Evolutionary conservation across 2,797 vertebrate species (phyloP).

Genomic region (Chrysocyon brachyurus): DNA sequence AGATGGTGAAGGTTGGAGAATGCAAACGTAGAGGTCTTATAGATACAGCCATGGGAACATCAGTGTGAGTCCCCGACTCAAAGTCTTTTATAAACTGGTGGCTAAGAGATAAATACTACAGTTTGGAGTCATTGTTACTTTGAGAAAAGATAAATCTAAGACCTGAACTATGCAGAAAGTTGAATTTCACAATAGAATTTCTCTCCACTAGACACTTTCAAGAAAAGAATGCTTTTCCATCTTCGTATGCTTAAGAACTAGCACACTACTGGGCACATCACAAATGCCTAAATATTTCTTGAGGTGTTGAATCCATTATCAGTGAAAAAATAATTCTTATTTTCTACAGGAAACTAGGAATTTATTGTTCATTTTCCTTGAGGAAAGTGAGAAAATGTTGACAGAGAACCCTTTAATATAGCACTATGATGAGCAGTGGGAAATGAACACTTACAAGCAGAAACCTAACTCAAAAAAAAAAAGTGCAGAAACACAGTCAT

Average conservation of each 20-base stretch:
- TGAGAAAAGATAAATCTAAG: background rate
- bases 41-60: background rate
- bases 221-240: background rate
- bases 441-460: constrained; percentile 1
- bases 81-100: background rate
- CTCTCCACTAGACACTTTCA: background rate
- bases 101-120: background rate
- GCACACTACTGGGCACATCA: background rate
- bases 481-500: background rate
- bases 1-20: background rate
- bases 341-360: background rate
- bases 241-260: background rate
- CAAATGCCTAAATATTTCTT: background rate
- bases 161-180: background rate
- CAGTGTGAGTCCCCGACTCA: background rate
- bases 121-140: background rate
- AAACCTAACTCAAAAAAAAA: background rate
- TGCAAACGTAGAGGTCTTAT: background rate
- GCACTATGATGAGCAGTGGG: background rate
- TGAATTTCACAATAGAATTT: background rate
- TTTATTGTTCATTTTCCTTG: background rate
- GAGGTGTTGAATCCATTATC: background rate
- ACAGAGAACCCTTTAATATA: background rate
- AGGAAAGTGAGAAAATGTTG: background rate
- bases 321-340: background rate